These are phyloP conservation scores for Pterocles orientalis DNA, from an alignment of 2,113 vertebrate genomes.

Conservation along the genomic window DNA sequence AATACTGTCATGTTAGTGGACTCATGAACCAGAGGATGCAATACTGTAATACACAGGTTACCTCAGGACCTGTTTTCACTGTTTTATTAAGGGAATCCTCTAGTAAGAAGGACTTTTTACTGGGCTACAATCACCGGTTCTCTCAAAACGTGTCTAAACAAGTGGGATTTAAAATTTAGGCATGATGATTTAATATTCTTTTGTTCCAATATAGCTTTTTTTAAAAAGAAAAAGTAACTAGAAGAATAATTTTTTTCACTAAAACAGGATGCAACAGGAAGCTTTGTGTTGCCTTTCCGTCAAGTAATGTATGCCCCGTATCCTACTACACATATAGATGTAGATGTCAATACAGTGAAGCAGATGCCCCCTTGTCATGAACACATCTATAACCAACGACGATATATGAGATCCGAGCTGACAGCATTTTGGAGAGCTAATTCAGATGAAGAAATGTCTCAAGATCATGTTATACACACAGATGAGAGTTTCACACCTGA, in stretches of 20 bases:
- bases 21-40: not conserved
- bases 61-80: not conserved
- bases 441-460: slow-evolving; percentile 90
- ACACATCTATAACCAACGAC: slow-evolving; percentile 92
- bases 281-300: slow-evolving; percentile 93
- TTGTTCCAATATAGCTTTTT: not conserved
- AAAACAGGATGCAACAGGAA: slow-evolving; percentile 91
- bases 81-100: not conserved
- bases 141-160: not conserved
- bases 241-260: not conserved
- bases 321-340: slow-evolving; percentile 95
- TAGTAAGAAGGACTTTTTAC: not conserved
- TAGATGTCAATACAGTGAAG: slow-evolving; percentile 95
- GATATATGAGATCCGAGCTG: slow-evolving; percentile 92
- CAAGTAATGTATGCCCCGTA: slow-evolving; percentile 96
- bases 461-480: slow-evolving; percentile 88
- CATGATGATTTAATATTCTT: not conserved
- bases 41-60: not conserved
- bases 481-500: slow-evolving; percentile 94
- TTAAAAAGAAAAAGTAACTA: not conserved
- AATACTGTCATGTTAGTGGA: not conserved
- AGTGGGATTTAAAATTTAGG: not conserved
- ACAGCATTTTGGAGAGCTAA: slow-evolving; percentile 89
- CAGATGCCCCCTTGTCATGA: slow-evolving; percentile 98
- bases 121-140: not conserved